Conservation (phyloP, 2,113 vertebrate genomes). For the Malurus melanocephalus region DNA sequence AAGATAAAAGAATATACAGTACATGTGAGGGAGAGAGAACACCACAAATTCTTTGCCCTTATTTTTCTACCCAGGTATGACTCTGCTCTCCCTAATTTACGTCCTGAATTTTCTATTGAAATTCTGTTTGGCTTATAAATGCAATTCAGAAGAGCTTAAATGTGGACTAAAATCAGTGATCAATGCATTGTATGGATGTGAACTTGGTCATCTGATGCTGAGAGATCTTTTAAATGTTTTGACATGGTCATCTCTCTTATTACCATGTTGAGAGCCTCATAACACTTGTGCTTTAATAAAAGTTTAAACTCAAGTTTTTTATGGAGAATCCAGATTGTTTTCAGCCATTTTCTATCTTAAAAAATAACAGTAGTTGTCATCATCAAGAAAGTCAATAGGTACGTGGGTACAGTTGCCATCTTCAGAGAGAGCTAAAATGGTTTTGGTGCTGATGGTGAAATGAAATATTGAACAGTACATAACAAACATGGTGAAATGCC, state of each 20-base stretch:
- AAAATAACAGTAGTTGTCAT: not conserved
- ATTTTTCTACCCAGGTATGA: not conserved
- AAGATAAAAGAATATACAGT: not conserved
- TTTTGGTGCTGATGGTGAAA: not conserved
- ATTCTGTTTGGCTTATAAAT: not conserved
- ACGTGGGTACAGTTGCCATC: not conserved
- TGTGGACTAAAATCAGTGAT: not conserved
- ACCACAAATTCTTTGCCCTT: not conserved
- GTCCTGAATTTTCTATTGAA: not conserved
- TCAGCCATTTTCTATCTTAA: not conserved
- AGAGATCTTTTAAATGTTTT: not conserved
- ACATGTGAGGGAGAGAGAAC: not conserved
- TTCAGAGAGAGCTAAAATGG: not conserved
- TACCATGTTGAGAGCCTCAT: not conserved
- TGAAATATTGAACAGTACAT: not conserved
- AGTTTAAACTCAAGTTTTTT: fast-evolving
- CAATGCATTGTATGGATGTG: not conserved
- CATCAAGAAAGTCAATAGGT: not conserved
- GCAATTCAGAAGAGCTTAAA: not conserved
- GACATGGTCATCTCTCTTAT: not conserved
- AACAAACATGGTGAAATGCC: not conserved
- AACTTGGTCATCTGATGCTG: not conserved
- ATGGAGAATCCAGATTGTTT: not conserved
- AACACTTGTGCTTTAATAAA: not conserved
- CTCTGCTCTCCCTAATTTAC: not conserved